Percentiles rank a stretch among this genome's conserved stretches.
Evolutionary conservation across 2,113 vertebrate species (phyloP).

Genomic region (Scytalopus superciliaris): DNA sequence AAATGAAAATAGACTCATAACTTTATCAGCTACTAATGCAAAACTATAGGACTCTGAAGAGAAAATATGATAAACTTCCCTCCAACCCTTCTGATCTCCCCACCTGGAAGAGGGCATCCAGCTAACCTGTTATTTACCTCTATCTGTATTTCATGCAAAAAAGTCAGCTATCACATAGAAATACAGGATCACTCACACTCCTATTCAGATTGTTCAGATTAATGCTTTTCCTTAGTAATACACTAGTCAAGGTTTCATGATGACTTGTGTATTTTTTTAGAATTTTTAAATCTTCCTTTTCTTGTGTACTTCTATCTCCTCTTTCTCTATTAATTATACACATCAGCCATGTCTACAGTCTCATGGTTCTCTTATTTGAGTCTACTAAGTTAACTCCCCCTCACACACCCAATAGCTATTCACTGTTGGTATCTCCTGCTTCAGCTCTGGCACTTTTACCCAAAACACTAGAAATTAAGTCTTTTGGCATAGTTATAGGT

Average conservation of each 20-base stretch:
- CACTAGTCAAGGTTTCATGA: neutral
- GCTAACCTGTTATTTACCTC: neutral
- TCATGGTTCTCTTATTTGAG: neutral
- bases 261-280: neutral
- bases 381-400: neutral
- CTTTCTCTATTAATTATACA: neutral
- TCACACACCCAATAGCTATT: neutral
- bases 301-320: neutral
- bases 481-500: neutral
- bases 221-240: neutral
- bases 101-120: neutral
- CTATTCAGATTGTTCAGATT: neutral
- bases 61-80: neutral
- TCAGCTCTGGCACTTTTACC: neutral
- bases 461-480: neutral
- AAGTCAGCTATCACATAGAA: neutral
- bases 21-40: neutral
- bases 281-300: neutral
- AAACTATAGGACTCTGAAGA: neutral
- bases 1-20: neutral
- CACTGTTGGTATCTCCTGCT: neutral
- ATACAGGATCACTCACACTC: neutral
- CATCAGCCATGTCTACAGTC: neutral
- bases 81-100: neutral
- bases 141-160: neutral